Conservation (phyloP, 2,888 invertebrate genomes). For the Liposcelis brunnea region DNA sequence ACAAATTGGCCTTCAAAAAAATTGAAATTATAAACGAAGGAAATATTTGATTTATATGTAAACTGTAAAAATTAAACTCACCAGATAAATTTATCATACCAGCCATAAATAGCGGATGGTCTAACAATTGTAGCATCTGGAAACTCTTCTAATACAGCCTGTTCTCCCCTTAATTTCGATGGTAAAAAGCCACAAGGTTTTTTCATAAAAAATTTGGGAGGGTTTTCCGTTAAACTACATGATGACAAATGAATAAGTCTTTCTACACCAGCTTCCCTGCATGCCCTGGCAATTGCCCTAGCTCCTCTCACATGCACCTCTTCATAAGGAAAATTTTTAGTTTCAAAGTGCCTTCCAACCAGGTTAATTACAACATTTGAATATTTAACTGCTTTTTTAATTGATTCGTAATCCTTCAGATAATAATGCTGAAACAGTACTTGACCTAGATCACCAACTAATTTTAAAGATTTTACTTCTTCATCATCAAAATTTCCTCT, state of each 20-base stretch:
- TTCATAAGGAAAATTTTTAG: constrained; percentile 68
- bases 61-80: constrained; percentile 18
- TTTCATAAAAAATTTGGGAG: constrained; percentile 31
- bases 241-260: constrained; percentile 84
- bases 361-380: constrained; percentile 96
- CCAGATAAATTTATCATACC: constrained; percentile 63
- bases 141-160: constrained; percentile 83
- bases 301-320: constrained; percentile 82
- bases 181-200: constrained; percentile 62
- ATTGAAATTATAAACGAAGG: no score
- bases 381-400: constrained; percentile 70
- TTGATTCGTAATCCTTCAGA: constrained; percentile 68
- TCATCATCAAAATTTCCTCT: constrained; percentile 65
- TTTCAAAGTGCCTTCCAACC: constrained; percentile 82
- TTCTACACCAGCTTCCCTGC: constrained; percentile 67
- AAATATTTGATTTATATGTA: no score
- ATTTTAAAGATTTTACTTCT: constrained; percentile 24
- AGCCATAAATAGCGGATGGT: constrained; percentile 84
- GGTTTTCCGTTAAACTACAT: constrained; percentile 58
- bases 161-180: constrained; percentile 71
- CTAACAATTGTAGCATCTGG: constrained; percentile 87
- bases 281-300: constrained; percentile 57
- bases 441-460: constrained; percentile 90
- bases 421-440: constrained; percentile 76
- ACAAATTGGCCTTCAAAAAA: no score